Evolutionary conservation across 1,140 invertebrate genomes (phyloP), one percentile per base, ranked within the genome.

Genomic region (Pygmarrhopalites habei): DNA sequence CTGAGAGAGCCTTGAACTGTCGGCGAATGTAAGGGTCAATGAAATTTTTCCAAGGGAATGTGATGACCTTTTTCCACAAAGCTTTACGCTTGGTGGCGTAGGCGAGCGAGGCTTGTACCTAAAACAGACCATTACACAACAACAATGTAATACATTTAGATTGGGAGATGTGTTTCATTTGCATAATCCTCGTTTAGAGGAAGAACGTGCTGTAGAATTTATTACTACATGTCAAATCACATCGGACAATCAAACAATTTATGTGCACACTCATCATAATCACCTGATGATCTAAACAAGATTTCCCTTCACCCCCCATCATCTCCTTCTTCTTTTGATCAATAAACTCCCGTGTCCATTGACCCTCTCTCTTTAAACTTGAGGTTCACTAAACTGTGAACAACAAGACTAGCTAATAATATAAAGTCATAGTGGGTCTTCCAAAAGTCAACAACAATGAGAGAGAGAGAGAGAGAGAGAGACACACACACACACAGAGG

Each of bases 1-100:
- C 69, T 5, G 76, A 75, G 3, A 83, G 77, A 65, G 69, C 62
- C 55, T 72, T 72, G 62, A 80, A 79, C 71, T 76, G 74, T 29
- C 78, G 64, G 60, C 69, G 71, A 0, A 77, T 59, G 15, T 60
- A 60, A 19, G 68, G 67, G 64, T 80, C 74, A 15, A 65, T 61
- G 41, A 80, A 75, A 2, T 71, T 68, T 47, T 72, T 67, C 75
- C 77, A 79, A 25, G 73, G 71, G 68, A 74, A 70, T 19, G 61
- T 26, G 19, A 15, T 23, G 15, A 63, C 64, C 10, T 49, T 35
- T 30, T 64, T 61, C 66, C 69, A 67, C 28, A 32, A 21, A 21
- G 49, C 19, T 25, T 60, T 60, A 17, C 32, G 49, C 15, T 30
- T 39, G 3, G 49, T 43, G 2, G 47, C 44, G 29, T 32, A 52